Percentiles rank a stretch among this genome's conserved stretches.
These are phyloP conservation scores for Cantharis nigra DNA, from an alignment of 2,888 invertebrate species.

Conservation along the genomic window DNA sequence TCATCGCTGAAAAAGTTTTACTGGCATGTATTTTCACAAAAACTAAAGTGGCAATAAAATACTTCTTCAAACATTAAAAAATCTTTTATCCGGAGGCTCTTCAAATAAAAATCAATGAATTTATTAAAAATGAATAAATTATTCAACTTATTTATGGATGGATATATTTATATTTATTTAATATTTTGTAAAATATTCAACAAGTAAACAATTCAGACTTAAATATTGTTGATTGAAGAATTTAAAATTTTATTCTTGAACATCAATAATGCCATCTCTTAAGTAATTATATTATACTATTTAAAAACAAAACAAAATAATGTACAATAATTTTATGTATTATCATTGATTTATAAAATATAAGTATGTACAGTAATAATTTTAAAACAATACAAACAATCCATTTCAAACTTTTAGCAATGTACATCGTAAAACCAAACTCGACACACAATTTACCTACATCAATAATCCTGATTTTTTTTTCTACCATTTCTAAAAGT, in stretches of 20 bases:
- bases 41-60: too few species aligned
- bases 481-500: slow-evolving; percentile 12
- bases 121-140: not conserved
- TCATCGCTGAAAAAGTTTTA: too few species aligned
- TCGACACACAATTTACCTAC: not conserved
- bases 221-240: not conserved
- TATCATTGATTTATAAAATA: not conserved
- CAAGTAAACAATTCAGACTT: not conserved
- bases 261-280: not conserved
- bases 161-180: too few species aligned
- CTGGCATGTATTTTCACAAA: too few species aligned
- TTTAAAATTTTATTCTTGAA: not conserved
- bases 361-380: not conserved
- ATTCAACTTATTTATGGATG: not conserved
- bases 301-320: not conserved
- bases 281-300: too few species aligned
- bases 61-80: too few species aligned
- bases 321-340: not conserved
- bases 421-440: not conserved
- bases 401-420: not conserved
- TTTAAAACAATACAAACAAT: not conserved
- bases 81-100: not conserved
- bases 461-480: not conserved
- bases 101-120: not conserved
- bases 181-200: too few species aligned